Evolutionary conservation across 2,113 vertebrate genomes (phyloP).

Genomic region (Ivindomyrus marchei): DNA sequence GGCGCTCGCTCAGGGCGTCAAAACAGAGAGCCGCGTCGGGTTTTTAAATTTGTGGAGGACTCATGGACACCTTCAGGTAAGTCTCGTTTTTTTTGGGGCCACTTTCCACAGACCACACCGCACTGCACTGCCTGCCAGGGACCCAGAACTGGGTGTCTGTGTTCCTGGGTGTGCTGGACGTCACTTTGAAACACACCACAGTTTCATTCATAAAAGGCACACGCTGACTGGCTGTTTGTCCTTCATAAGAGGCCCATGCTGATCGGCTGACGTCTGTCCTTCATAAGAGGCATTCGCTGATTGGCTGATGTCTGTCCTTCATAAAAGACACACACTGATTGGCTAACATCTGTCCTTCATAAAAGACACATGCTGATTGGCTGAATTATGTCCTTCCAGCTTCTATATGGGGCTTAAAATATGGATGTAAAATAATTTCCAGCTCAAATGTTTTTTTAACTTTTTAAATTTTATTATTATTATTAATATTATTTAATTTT

Average conservation of each 20-base stretch:
- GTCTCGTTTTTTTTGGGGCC: constrained; percentile 26
- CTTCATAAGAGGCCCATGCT: too few relatives aligned
- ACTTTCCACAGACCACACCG: constrained; percentile 10
- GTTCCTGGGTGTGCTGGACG: not conserved
- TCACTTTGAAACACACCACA: not conserved
- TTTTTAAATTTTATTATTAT: not conserved
- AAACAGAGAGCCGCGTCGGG: constrained; percentile 19
- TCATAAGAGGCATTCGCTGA: not conserved
- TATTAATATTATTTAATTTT: not conserved
- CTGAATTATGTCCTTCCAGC: constrained; percentile 10
- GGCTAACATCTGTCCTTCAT: not conserved
- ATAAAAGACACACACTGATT: not conserved
- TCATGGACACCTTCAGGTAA: constrained; percentile 45
- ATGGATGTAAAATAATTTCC: constrained; percentile 21
- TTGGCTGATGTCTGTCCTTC: not conserved
- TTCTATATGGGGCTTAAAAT: constrained; percentile 16
- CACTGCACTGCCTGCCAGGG: constrained; percentile 25
- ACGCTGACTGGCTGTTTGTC: not conserved
- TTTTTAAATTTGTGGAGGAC: constrained; percentile 31
- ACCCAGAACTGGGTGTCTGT: not conserved
- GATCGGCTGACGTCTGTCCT: too few relatives aligned
- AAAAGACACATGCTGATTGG: not conserved
- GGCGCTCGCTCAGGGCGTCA: not conserved
- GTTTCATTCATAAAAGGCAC: not conserved
- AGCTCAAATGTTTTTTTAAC: not conserved